Base-by-base conservation (phyloP, 2,888 invertebrate species). In the Pedicia rivosa region DNA sequence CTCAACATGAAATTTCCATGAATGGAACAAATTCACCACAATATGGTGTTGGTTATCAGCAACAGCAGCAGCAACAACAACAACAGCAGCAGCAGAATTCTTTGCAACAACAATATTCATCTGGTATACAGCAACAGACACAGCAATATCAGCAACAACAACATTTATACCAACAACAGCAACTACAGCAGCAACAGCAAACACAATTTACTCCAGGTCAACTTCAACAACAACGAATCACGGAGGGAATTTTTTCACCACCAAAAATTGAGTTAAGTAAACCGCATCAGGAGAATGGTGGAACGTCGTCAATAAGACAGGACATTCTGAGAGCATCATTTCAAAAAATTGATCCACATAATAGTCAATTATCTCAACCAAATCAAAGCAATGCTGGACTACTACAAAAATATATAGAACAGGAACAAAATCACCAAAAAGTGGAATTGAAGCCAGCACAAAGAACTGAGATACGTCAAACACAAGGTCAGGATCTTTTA, bases 361-460 rank as follows among this genome's bases (percentile, higher is more conserved):
- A 27, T 15, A 24, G 13, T 17, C 30, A 17, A 7, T 16, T 16
- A 17, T n/a, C n/a, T 15, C 29, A 14, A 29, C 15, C 29, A 10
- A 22, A 28, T 27, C 9, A 12, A n/a, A n/a, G 3, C 28, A 20
- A 36, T 8, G 3, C 63, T 63, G 2, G 63, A 63, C 45, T 59
- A 61, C 2, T 46, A 62, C 43, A 51, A 50, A 9, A 56, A 59
- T 42, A 61, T 59, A 40, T 54, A 56, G 4, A 17, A n/a, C n/a
- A n/a, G n/a, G n/a, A n/a, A n/a, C 34, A 19, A 61, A 57, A 47
- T 63, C 64, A 65, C 49, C 65, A 65, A 44, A 65, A 65, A 43
- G 65, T 65, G 10, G 62, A 55, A 17, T 15, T 14, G 15, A 12
- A 25, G 4, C 20, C 22, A 20, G 12, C 13, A 4, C 19, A 28